Evolutionary conservation across 2,797 vertebrate species (phyloP), one percentile per base, ranked within the genome.

Genomic region (Anguilla obscura): DNA sequence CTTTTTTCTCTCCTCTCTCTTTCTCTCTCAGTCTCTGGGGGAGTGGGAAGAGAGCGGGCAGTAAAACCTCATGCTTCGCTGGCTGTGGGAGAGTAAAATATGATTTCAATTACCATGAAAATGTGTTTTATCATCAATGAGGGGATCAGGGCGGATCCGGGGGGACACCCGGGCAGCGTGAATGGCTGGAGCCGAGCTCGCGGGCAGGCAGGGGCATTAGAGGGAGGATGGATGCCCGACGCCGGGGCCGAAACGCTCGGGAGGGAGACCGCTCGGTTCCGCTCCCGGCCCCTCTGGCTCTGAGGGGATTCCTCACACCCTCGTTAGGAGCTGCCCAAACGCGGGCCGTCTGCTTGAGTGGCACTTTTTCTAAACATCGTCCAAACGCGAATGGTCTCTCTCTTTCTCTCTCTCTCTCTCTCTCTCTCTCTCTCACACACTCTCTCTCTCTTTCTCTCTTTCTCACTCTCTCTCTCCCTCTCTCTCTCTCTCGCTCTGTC

Each of bases 71-170:
- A 92, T 90, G 76, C 88, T 90, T 91, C 74, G 48, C 83, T 74
- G 87, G 90, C 86, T 66, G 87, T 88, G 89, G 87, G 93, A 90
- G 91, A 89, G 89, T 91, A 91, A 94, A 93, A 93, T 93, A 93
- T 92, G 90, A 90, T 93, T 92, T 93, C 88, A 93, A 91, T 94
- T 92, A 92, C 90, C 90, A 90, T 93, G 90, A 91, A 93, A 93
- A 92, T 91, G 91, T 91, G 91, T 93, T 88, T 93, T 92, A 91
- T 93, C 88, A 63, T 85, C 91, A 93, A 93, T 93, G 89, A 88
- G 86, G 92, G 93, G 93, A 93, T 92, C 89, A 92, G 91, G 90
- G 84, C 87, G 93, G 92, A 94, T 93, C 91, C 91, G 85, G 87
- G 86, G 90, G 90, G 90, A 92, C 93, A 56, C 60, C 88, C 84